Conservation (phyloP, 2,797 vertebrate genomes). For the Ctenopoma kingsleyae region DNA sequence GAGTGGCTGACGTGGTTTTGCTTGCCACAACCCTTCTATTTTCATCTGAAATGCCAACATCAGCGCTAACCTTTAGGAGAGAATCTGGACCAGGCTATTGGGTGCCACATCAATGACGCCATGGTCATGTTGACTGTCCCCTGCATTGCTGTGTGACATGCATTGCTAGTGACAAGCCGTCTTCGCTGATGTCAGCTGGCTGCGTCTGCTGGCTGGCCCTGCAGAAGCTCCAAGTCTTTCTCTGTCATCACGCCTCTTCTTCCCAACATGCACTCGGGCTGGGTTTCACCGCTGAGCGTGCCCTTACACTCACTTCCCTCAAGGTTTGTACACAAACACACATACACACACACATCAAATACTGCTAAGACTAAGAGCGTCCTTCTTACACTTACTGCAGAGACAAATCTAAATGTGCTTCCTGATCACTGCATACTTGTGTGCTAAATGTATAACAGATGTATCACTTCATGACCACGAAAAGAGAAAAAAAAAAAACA, state of each 20-base stretch:
- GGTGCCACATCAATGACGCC: conserved; percentile 71
- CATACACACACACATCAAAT: conserved; percentile 28
- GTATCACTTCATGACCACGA: conserved; percentile 57
- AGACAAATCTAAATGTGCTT: conserved; percentile 58
- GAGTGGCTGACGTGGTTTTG: conserved; percentile 46
- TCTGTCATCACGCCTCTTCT: conserved; percentile 72
- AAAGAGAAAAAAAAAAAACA: conserved; percentile 17
- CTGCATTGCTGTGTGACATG: conserved; percentile 60
- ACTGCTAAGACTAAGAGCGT: conserved; percentile 25
- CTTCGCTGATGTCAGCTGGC: conserved; percentile 74
- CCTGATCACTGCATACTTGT: conserved; percentile 60
- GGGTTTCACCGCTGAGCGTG: conserved; percentile 56
- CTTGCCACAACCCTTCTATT: conserved; percentile 62
- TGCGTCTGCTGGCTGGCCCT: conserved; percentile 64
- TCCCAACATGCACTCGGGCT: conserved; percentile 74
- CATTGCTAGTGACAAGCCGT: conserved; percentile 78
- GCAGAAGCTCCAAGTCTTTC: conserved; percentile 66
- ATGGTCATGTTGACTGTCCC: conserved; percentile 56
- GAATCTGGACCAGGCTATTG: conserved; percentile 59
- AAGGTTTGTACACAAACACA: conserved; percentile 33
- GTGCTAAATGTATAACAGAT: conserved; percentile 77
- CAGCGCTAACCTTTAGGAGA: conserved; percentile 69
- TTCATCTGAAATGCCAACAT: conserved; percentile 65
- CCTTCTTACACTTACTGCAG: conserved; percentile 48
- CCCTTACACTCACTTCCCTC: conserved; percentile 59